These are phyloP conservation scores for Myiothlypis chrysogaster DNA, from an alignment of 2,797 vertebrate genomes.

Conservation along the genomic window DNA sequence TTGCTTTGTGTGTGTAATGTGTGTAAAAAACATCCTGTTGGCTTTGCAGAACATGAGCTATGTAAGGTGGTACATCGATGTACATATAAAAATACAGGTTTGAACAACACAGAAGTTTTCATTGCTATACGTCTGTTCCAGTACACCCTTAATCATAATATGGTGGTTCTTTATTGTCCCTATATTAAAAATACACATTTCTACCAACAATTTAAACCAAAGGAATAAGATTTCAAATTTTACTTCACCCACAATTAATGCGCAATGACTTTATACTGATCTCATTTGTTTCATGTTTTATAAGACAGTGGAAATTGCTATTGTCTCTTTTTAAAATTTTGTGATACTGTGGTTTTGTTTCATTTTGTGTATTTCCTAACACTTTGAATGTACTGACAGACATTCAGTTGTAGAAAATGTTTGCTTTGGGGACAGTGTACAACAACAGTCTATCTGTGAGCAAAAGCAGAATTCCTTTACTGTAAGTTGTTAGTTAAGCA, in stretches of 20 bases:
- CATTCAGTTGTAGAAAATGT: neutral
- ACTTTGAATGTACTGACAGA: neutral
- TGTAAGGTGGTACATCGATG: rapidly evolving
- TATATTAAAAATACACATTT: neutral
- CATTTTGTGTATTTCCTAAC: neutral
- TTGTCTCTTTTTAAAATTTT: rapidly evolving
- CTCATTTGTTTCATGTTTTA: neutral
- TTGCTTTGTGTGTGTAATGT: neutral
- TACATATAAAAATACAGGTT: neutral
- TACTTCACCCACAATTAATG: neutral
- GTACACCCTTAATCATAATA: neutral
- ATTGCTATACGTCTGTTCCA: neutral
- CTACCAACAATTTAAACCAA: neutral
- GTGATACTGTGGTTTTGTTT: neutral
- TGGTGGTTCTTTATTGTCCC: neutral
- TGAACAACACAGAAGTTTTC: neutral
- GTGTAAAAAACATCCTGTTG: neutral
- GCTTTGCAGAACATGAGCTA: neutral
- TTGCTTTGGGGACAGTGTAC: neutral
- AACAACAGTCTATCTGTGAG: neutral
- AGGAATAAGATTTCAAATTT: neutral
- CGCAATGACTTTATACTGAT: neutral
- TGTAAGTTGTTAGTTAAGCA: neutral
- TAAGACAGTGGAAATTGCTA: neutral
- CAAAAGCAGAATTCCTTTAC: neutral